These are phyloP conservation scores for Neodiprion lecontei DNA, from an alignment of 1,140 invertebrate genomes.

Conservation along the genomic window DNA sequence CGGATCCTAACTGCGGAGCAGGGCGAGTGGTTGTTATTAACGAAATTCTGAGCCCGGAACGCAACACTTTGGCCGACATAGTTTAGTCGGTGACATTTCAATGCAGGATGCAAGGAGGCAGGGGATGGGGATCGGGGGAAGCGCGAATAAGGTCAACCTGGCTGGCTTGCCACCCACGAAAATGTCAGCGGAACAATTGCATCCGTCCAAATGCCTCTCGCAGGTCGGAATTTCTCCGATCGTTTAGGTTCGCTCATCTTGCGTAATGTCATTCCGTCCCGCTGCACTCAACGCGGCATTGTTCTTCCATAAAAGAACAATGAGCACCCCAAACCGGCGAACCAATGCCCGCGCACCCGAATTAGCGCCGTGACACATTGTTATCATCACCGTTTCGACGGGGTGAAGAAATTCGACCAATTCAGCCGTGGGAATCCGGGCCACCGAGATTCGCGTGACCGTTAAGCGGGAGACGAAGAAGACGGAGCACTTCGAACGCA, in stretches of 20 bases:
- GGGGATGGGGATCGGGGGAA: constrained; percentile 16
- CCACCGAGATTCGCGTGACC: not conserved
- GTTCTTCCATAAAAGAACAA: not conserved
- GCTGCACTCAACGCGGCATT: not conserved
- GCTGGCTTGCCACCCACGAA: not conserved
- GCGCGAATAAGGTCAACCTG: constrained; percentile 29
- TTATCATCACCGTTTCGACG: not conserved
- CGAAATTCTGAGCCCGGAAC: not conserved
- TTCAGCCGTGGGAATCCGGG: not conserved
- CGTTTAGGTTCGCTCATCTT: not conserved
- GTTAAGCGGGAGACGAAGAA: not conserved
- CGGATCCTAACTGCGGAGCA: not conserved
- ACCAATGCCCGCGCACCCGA: not conserved
- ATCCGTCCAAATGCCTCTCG: constrained; percentile 10
- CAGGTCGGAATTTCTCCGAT: not conserved
- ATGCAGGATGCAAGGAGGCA: constrained; percentile 31
- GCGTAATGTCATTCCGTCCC: not conserved
- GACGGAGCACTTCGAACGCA: constrained; percentile 22
- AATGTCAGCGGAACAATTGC: not conserved
- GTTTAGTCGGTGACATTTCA: constrained; percentile 46
- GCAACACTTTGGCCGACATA: constrained; percentile 19
- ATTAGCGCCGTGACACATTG: not conserved
- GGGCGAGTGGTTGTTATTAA: not conserved
- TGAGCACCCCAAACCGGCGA: not conserved
- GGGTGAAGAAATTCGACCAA: not conserved